Percentiles rank a stretch among this genome's conserved stretches.
Evolutionary conservation across 2,888 invertebrate species (phyloP).

Genomic region (Eulithis testata): DNA sequence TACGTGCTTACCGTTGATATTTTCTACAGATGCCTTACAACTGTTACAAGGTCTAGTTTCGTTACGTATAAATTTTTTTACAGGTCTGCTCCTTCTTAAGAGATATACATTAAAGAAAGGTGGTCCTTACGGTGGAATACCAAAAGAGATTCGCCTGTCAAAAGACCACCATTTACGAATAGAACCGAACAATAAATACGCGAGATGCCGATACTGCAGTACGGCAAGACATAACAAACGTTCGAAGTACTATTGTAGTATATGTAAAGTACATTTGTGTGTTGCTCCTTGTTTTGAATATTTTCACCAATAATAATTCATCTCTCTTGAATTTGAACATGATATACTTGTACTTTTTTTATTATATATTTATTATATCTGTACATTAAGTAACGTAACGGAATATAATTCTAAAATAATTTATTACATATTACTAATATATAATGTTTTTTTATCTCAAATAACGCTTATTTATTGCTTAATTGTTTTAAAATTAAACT

Average conservation of each 20-base stretch:
- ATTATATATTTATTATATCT: too few relatives aligned
- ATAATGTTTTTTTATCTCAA: too few relatives aligned
- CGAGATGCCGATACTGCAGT: slow-evolving; percentile 10
- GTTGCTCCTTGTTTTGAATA: slow-evolving; percentile 13
- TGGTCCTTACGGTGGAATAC: slow-evolving; percentile 8
- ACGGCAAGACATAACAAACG: slow-evolving; percentile 16
- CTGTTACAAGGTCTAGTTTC: too few relatives aligned
- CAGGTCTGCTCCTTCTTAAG: background rate
- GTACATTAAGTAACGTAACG: too few relatives aligned
- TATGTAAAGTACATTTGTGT: slow-evolving; percentile 5
- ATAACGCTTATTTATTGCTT: too few relatives aligned
- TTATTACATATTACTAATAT: too few relatives aligned
- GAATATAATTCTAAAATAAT: too few relatives aligned
- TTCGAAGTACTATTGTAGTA: slow-evolving; percentile 17
- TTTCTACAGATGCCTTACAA: too few relatives aligned
- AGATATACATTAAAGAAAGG: slow-evolving; percentile 5
- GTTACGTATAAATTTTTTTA: background rate
- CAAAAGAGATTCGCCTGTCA: slow-evolving; percentile 9
- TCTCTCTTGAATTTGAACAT: background rate
- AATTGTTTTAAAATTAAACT: too few relatives aligned
- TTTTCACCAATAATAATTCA: slow-evolving; percentile 4
- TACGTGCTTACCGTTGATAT: too few relatives aligned
- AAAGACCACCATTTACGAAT: slow-evolving; percentile 9
- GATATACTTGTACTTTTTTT: too few relatives aligned
- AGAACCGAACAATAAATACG: slow-evolving; percentile 4